phyloP scores from a whole-genome alignment of 1,140 invertebrate species.

The Neuroterus valhalla region DNA sequence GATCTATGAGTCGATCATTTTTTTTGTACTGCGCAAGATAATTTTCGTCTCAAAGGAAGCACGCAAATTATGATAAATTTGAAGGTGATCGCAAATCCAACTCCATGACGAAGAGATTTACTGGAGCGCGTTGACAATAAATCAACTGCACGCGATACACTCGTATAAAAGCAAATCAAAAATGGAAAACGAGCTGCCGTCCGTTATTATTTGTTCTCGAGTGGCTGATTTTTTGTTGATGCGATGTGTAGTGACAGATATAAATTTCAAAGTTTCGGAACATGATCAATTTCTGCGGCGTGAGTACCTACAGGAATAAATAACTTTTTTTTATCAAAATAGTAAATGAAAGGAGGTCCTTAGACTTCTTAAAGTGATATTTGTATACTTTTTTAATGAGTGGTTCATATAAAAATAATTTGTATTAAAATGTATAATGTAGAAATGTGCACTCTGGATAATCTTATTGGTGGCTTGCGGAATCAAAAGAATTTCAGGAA shows the following conservation, averaged over 20 bases:
- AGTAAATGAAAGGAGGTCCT: too few species aligned
- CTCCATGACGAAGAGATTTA: slow-evolving; percentile 36
- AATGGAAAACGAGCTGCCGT: background rate
- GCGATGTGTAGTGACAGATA: background rate
- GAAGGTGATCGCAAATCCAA: slow-evolving; percentile 33
- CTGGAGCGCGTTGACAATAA: slow-evolving; percentile 43
- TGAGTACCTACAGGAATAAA: too few species aligned
- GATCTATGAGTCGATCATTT: background rate
- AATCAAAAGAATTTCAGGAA: background rate
- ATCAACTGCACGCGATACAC: slow-evolving; percentile 3
- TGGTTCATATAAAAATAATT: too few species aligned
- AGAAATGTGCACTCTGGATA: slow-evolving; percentile 3
- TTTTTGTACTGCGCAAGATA: background rate
- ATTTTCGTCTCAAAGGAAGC: slow-evolving; percentile 45
- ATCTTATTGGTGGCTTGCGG: background rate
- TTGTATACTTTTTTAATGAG: too few species aligned
- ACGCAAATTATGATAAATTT: slow-evolving; percentile 43
- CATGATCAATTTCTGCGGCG: background rate
- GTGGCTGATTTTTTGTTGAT: background rate
- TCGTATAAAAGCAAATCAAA: slow-evolving; percentile 18
- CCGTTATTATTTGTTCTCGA: background rate
- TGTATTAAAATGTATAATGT: background rate
- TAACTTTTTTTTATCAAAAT: too few species aligned
- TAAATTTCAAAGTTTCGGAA: background rate
- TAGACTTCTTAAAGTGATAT: too few species aligned